phyloP scores from a whole-genome alignment of 2,797 vertebrate genomes.

The Pelobates cultripes region DNA sequence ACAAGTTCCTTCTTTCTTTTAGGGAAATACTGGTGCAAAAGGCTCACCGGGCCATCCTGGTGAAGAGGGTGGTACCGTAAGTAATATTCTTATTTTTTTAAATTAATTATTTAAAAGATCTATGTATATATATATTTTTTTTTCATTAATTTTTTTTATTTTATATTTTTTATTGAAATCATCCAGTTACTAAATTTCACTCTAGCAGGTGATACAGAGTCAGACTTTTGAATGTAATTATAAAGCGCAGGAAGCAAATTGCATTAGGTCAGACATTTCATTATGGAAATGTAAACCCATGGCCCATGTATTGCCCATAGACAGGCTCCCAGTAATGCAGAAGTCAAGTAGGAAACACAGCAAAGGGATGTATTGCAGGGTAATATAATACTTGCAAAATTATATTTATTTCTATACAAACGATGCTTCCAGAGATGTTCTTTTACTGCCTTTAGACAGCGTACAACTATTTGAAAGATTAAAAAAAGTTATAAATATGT shows the following conservation, averaged over 20 bases:
- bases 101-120: too few relatives aligned
- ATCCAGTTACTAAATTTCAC: background rate
- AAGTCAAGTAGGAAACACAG: background rate
- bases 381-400: too few relatives aligned
- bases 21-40: slow-evolving; percentile 76
- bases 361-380: too few relatives aligned
- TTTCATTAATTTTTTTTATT: too few relatives aligned
- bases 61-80: slow-evolving; percentile 82
- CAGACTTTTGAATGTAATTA: background rate
- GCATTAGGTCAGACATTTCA: slow-evolving; percentile 6
- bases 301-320: background rate
- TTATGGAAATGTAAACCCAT: background rate
- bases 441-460: too few relatives aligned
- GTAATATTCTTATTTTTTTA: slow-evolving; percentile 57
- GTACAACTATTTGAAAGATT: too few relatives aligned
- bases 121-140: background rate
- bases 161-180: background rate
- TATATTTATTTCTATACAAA: background rate
- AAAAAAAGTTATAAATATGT: too few relatives aligned
- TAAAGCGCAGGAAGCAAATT: background rate
- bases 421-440: too few relatives aligned
- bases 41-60: slow-evolving; percentile 83
- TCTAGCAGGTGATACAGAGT: background rate
- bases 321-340: background rate
- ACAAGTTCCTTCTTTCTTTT: slow-evolving; percentile 51